Evolutionary conservation across 2,797 vertebrate genomes (phyloP), one percentile per base, ranked within the genome.

Genomic region (Melanotaenia parkinsoni): DNA sequence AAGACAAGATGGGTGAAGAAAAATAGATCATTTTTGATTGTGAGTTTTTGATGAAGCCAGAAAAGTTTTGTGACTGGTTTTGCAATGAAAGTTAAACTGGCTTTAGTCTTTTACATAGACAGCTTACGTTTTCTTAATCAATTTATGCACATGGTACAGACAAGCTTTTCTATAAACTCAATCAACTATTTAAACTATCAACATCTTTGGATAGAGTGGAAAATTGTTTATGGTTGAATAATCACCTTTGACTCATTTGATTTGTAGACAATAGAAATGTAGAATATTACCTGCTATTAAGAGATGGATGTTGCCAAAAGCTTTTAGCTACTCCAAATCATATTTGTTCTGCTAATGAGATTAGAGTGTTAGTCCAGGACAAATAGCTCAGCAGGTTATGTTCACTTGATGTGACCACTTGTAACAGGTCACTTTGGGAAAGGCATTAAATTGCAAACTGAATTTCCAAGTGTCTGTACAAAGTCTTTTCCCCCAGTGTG

Each of bases 351-450:
- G 35, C 51, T 77, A 65, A 70, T 75, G 58, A 75, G 77, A 82
- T 82, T 65, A 82, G 50, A 60, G 53, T 9, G 43, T 61, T 61
- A 50, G 72, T 70, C 30, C 64, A 58, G 77, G 76, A 82, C 84
- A 83, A 80, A 84, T 65, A 75, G 67, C 59, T 78, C 63, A 45
- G 73, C 74, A 80, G 72, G 86, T 83, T 78, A 43, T 35, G 60
- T 67, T 76, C 68, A 58, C 60, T 66, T 53, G 45, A 58, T 68
- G 67, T 60, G 76, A 71, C 70, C 20, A 2, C 74, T 69, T 70
- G 70, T 62, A 64, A 66, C 70, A 77, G 77, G 84, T 89, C 84
- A 85, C 64, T 85, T 60, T 70, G 63, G 83, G 77, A 71, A 73
- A 68, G 67, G 47, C 63, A 28, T 75, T 76, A 63, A 73, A 87